These are phyloP conservation scores for Conchocele bisecta DNA, from an alignment of 2,888 invertebrate species.

Conservation along the genomic window DNA sequence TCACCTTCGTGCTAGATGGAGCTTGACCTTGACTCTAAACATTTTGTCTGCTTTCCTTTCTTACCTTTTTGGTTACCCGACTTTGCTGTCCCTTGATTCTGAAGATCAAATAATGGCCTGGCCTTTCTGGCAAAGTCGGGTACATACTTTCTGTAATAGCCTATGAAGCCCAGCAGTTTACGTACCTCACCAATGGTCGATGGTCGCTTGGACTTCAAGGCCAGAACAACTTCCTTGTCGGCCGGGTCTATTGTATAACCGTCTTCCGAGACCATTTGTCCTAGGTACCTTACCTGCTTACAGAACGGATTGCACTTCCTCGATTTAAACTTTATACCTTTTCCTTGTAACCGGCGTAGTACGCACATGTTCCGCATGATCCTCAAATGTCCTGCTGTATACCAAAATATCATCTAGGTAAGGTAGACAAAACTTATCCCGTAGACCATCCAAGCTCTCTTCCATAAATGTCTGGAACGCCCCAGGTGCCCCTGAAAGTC, in stretches of 20 bases:
- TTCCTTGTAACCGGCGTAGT: slow-evolving; percentile 28
- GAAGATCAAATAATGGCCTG: slow-evolving; percentile 41
- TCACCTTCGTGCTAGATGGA: neutral
- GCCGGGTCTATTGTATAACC: slow-evolving; percentile 45
- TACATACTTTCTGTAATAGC: slow-evolving; percentile 44
- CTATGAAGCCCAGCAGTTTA: slow-evolving; percentile 30
- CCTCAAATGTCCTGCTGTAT: slow-evolving; percentile 39
- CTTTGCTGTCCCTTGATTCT: too few relatives aligned
- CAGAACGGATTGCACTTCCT: slow-evolving; percentile 51
- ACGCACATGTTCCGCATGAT: slow-evolving; percentile 50
- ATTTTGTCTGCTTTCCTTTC: slow-evolving; percentile 6
- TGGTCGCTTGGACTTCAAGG: slow-evolving; percentile 22
- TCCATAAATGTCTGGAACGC: slow-evolving; percentile 46
- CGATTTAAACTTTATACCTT: slow-evolving; percentile 48
- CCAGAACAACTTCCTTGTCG: slow-evolving; percentile 35
- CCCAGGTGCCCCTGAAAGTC: slow-evolving; percentile 47
- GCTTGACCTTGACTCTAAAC: slow-evolving; percentile 8
- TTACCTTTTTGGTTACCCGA: neutral
- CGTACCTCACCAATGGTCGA: slow-evolving; percentile 43
- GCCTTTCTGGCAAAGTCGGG: slow-evolving; percentile 42
- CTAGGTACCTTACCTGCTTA: slow-evolving; percentile 45
- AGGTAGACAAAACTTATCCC: slow-evolving; percentile 42
- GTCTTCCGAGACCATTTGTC: slow-evolving; percentile 38
- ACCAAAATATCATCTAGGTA: slow-evolving; percentile 56
- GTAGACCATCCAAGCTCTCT: slow-evolving; percentile 20